Percentiles rank a stretch among this genome's conserved stretches.
phyloP scores from a whole-genome alignment of 2,797 vertebrate species.

The Apogon hyalosoma region DNA sequence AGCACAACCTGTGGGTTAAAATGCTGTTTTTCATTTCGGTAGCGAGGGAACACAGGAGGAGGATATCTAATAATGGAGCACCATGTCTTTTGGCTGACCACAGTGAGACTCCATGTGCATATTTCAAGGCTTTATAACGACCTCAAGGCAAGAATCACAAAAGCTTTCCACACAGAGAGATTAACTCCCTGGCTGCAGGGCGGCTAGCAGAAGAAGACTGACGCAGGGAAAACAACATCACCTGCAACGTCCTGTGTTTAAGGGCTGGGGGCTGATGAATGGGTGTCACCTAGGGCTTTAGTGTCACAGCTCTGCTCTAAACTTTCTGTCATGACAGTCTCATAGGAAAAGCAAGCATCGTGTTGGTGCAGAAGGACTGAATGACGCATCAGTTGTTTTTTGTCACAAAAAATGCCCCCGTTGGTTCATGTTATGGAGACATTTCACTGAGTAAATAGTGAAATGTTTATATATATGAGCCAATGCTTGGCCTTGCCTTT shows the following conservation, averaged over 20 bases:
- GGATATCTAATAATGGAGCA: conserved; percentile 29
- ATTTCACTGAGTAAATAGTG: conserved; percentile 46
- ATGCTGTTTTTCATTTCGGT: conserved; percentile 16
- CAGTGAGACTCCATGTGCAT: conserved; percentile 16
- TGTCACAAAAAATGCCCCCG: conserved; percentile 45
- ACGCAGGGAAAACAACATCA: conserved; percentile 2
- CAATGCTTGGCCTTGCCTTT: too few species aligned
- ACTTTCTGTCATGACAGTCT: conserved; percentile 10
- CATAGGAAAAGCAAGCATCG: conserved; percentile 13
- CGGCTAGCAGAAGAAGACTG: background rate
- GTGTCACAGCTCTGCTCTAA: background rate
- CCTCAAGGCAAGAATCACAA: conserved; percentile 39
- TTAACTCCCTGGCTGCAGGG: conserved; percentile 23
- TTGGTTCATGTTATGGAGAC: conserved; percentile 4
- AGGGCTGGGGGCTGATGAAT: conserved; percentile 43
- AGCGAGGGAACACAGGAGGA: conserved; percentile 12
- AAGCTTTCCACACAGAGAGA: conserved; percentile 31
- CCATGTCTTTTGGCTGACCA: conserved; percentile 39
- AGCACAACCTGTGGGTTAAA: conserved; percentile 29
- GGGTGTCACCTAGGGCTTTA: conserved; percentile 30
- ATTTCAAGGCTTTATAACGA: conserved; percentile 31
- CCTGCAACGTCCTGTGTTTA: conserved; percentile 36
- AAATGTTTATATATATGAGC: too few species aligned
- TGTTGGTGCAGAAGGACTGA: conserved; percentile 24
- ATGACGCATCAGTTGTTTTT: conserved; percentile 26